Base-by-base conservation (phyloP, 2,113 vertebrate species). In the Maccullochella peelii region DNA sequence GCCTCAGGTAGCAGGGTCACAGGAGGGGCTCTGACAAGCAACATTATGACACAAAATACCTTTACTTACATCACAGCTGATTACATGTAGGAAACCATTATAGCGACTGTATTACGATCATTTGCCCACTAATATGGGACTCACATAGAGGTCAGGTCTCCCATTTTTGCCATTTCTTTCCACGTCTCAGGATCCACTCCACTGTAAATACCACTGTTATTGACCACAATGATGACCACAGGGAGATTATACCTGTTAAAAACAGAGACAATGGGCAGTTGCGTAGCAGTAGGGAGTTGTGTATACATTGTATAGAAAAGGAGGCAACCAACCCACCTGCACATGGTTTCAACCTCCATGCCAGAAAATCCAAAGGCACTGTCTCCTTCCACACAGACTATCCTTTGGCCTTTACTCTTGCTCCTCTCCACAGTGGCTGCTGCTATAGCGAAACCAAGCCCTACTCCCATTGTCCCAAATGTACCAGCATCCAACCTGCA, bases 331-430 rank as follows among this genome's bases (percentile, higher is more conserved):
- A 72, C 68, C 91, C 86, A 99, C 98, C 98, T 97, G 96, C 98
- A 99, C 87, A 99, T 97, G 66, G 98, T 99, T 83, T 99, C 98
- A 55, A 98, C 95, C 73, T 99, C 98, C 98, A 99, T 99, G 57
- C 98, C 98, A 30, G 98, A 99, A 92, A 99, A 99, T 5, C 98
- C 98, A 14, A 99, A 99, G 0, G 98, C 98, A 30, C 98, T 99
- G 78, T 99, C 98, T 73, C 98, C 98, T 77, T 99, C 98, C 83
- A 99, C 91, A 72, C 98, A 99, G 88, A 99, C 62, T 1, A 99
- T 94, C 71, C 93, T 92, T 30, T 94, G 94, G 14, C 91, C 86
- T 0, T 92, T 94, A 9, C 75, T 90, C 83, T 20, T 85, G 47
- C 95, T 94, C 87, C 88, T 96, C 87, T 97, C 94, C 33, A 98